These are phyloP conservation scores for Myotis yumanensis DNA, from an alignment of 2,113 vertebrate species.

Conservation along the genomic window DNA sequence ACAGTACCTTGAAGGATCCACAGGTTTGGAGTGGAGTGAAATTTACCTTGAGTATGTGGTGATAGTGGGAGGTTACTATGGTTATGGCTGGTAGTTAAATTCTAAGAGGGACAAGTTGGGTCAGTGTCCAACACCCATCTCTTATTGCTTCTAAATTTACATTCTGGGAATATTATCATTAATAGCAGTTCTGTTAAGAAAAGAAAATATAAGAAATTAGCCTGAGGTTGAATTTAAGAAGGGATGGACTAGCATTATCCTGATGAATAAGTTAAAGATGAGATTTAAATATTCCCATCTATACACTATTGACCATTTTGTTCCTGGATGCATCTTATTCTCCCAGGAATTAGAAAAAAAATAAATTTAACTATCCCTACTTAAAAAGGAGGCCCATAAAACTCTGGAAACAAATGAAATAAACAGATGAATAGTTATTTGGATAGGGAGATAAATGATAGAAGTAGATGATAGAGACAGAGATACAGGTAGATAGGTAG, in stretches of 20 bases:
- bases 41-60: background rate
- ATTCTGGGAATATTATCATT: background rate
- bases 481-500: background rate
- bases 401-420: background rate
- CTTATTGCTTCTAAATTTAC: background rate
- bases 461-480: background rate
- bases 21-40: background rate
- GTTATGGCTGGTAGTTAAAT: background rate
- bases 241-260: background rate
- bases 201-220: background rate
- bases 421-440: background rate
- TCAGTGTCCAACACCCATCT: background rate
- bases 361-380: background rate
- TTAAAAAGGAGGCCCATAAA: background rate
- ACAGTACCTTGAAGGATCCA: accelerated
- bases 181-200: background rate
- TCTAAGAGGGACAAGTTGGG: background rate
- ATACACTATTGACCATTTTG: background rate
- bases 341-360: background rate
- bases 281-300: background rate
- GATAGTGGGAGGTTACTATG: accelerated
- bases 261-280: background rate
- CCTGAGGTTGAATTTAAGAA: background rate
- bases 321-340: background rate
- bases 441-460: background rate